Base-by-base conservation (phyloP, 2,797 vertebrate genomes). In the Hoplostethus atlanticus region DNA sequence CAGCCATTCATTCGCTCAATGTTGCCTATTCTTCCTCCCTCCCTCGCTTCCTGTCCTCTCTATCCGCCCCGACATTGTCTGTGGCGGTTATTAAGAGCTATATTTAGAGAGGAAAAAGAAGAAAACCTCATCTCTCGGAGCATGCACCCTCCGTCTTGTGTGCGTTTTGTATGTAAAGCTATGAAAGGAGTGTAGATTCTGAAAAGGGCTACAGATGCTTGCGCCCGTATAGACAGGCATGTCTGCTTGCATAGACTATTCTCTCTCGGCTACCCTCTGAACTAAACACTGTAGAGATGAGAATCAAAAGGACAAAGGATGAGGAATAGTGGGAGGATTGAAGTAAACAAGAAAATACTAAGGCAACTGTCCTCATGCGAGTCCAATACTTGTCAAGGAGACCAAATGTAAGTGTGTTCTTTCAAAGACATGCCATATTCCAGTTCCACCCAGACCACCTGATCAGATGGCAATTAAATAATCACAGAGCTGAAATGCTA, bases 41-140 rank as follows among this genome's bases (percentile, higher is more conserved):
- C 61, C 44, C 66, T 56, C 59, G 10, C 75, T 77, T 81, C 81
- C 77, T 80, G 68, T 76, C 58, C 69, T 77, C 76, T 83, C 68
- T 79, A 77, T 77, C 73, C 75, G 17, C 72, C 40, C 54, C 62
- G 75, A 30, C 81, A 75, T 74, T 66, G 68, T 86, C 73, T 62
- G 60, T 63, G 84, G 71, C 28, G 1, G 69, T 83, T 85, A 88
- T 88, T 84, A 86, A 77, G 65, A 56, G 81, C 87, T 92, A 93
- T 88, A 90, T 91, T 87, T 87, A 87, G 86, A 90, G 79, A 51
- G 28, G 3, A 28, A 77, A 63, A 25, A 64, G 67, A 76, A 62
- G 28, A n/a, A 83, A 77, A 76, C 63, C 76, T 71, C 9, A 21
- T 46, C 57, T 77, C 25, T 38, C 6, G 0, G 28, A 73, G 70